Conservation (phyloP, 1,140 invertebrate genomes). For the Bombus confusus region DNA sequence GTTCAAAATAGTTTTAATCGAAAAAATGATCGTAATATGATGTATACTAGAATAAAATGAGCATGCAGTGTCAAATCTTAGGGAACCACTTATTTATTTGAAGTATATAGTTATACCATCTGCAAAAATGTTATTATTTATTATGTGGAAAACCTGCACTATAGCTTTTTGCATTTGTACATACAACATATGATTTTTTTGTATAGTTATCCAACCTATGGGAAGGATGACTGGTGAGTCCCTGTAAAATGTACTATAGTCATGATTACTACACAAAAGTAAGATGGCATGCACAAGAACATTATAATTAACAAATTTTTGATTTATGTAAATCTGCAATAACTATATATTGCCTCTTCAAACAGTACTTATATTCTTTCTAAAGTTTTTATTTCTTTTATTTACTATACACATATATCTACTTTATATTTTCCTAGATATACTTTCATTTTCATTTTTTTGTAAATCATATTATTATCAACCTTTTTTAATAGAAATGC, state of each 20-base stretch:
- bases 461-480: not conserved
- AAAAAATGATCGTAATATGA: slow-evolving; percentile 1
- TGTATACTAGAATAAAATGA: slow-evolving; percentile 27
- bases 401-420: slow-evolving; percentile 24
- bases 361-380: slow-evolving; percentile 35
- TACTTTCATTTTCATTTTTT: slow-evolving; percentile 1
- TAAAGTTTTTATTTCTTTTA: slow-evolving; percentile 24
- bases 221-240: slow-evolving; percentile 86
- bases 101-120: slow-evolving; percentile 16
- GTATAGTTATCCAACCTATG: slow-evolving; percentile 85
- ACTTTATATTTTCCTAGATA: not conserved
- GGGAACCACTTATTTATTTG: slow-evolving; percentile 13
- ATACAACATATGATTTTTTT: slow-evolving; percentile 80
- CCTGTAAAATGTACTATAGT: slow-evolving; percentile 77
- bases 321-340: slow-evolving; percentile 27
- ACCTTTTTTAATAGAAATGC: not conserved
- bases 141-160: slow-evolving; percentile 64
- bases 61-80: slow-evolving; percentile 37
- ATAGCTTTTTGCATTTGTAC: slow-evolving; percentile 75
- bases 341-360: slow-evolving; percentile 39
- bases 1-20: slow-evolving; percentile 10
- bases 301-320: slow-evolving; percentile 53
- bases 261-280: slow-evolving; percentile 59
- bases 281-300: slow-evolving; percentile 66
- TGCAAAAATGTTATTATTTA: slow-evolving; percentile 43